phyloP scores from a whole-genome alignment of 2,888 invertebrate genomes.

The Cosmia pyralina region DNA sequence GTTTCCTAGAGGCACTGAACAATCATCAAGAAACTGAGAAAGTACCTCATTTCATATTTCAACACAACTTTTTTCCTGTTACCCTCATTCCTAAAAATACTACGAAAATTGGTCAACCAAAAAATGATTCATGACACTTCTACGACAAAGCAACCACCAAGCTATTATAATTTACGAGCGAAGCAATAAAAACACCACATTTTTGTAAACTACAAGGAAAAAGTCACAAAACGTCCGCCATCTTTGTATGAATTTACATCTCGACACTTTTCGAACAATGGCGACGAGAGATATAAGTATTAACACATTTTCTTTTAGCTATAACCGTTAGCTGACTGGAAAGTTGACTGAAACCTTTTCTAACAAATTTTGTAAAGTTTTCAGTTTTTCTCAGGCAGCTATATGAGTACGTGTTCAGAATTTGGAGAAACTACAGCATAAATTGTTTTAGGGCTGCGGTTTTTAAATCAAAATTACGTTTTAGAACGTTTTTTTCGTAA shows the following conservation, averaged over 20 bases:
- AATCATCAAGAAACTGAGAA: background rate
- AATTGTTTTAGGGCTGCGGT: background rate
- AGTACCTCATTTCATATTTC: conserved; percentile 11
- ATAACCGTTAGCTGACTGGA: conserved; percentile 42
- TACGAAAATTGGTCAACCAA: conserved; percentile 36
- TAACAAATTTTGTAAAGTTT: conserved; percentile 36
- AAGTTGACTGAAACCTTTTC: conserved; percentile 20
- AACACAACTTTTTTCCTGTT: conserved; percentile 21
- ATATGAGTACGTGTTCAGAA: conserved; percentile 38
- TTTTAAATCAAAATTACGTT: background rate
- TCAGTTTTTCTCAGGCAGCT: conserved; percentile 32
- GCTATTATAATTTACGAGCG: conserved; percentile 57
- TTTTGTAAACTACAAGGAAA: conserved; percentile 58
- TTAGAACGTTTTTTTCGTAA: background rate
- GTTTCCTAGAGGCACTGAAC: background rate
- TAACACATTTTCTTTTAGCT: conserved; percentile 46
- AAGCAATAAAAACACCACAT: conserved; percentile 33
- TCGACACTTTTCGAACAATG: conserved; percentile 36
- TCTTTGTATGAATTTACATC: conserved; percentile 50
- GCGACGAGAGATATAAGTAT: conserved; percentile 33
- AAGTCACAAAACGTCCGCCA: conserved; percentile 17
- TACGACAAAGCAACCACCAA: conserved; percentile 27
- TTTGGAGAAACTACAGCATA: background rate
- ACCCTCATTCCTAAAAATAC: conserved; percentile 17
- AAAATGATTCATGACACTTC: conserved; percentile 46